phyloP scores from a whole-genome alignment of 92 coral and sea anemone genomes.

The Porites rus region DNA sequence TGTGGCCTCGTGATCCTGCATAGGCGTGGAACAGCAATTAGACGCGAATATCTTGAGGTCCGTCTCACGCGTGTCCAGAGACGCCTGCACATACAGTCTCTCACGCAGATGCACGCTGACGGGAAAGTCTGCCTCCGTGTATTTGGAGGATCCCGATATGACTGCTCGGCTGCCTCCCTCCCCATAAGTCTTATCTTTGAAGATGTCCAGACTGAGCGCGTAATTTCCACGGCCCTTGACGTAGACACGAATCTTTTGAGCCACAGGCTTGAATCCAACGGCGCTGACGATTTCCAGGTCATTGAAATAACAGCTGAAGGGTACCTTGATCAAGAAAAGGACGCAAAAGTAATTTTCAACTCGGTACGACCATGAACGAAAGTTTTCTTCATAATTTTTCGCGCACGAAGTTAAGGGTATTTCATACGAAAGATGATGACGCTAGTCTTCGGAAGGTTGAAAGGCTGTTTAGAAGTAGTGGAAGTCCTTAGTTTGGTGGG shows the following conservation, averaged over 20 bases:
- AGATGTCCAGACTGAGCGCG: slow-evolving; percentile 74
- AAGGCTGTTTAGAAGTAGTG: too few relatives aligned
- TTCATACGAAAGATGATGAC: too few relatives aligned
- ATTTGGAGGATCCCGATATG: slow-evolving; percentile 26
- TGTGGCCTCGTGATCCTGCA: slow-evolving; percentile 86
- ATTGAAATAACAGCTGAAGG: slow-evolving; percentile 87
- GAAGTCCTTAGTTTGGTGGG: too few relatives aligned
- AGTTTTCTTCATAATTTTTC: too few relatives aligned
- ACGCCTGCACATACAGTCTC: slow-evolving; percentile 83
- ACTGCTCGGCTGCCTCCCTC: neutral
- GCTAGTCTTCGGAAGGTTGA: too few relatives aligned
- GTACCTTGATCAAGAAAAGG: slow-evolving; percentile 24
- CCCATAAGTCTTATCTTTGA: slow-evolving; percentile 56
- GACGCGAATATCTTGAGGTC: slow-evolving; percentile 80
- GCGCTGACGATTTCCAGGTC: slow-evolving; percentile 82
- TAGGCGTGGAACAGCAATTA: slow-evolving; percentile 90
- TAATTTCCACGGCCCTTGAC: slow-evolving; percentile 82
- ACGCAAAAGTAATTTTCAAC: too few relatives aligned
- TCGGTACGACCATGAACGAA: too few relatives aligned
- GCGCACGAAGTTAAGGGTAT: too few relatives aligned
- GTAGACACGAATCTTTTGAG: slow-evolving; percentile 71
- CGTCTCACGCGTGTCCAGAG: slow-evolving; percentile 81
- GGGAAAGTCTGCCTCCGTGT: slow-evolving; percentile 81
- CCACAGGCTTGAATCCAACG: slow-evolving; percentile 80
- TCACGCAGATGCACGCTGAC: slow-evolving; percentile 75